These are phyloP conservation scores for Psittacula derbiana DNA, from an alignment of 2,797 vertebrate species.

Conservation along the genomic window DNA sequence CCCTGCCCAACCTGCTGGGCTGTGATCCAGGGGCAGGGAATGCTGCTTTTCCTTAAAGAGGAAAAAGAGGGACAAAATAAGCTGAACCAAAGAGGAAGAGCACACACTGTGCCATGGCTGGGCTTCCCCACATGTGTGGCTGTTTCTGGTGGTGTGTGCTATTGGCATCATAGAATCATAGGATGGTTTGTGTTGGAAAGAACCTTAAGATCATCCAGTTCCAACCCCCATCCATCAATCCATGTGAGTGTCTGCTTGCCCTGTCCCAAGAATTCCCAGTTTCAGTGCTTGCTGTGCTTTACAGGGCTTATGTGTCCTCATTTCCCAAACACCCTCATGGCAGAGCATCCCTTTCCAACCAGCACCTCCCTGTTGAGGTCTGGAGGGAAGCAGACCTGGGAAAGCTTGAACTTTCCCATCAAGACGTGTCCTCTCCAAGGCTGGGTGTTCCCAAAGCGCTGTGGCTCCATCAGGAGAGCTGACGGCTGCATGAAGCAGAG, in stretches of 20 bases:
- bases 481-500: neutral
- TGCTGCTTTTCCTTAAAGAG: rapidly evolving
- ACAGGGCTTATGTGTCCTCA: rapidly evolving
- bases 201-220: neutral
- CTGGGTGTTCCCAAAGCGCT: rapidly evolving
- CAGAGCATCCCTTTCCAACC: neutral
- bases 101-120: rapidly evolving
- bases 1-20: neutral
- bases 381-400: neutral
- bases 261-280: neutral
- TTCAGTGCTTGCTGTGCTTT: neutral
- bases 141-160: neutral
- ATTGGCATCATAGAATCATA: neutral
- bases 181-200: neutral
- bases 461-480: neutral
- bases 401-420: neutral
- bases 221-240: neutral
- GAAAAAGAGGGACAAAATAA: rapidly evolving
- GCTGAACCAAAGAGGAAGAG: neutral
- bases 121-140: rapidly evolving
- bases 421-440: rapidly evolving
- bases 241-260: neutral
- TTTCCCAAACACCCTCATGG: rapidly evolving
- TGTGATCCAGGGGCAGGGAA: neutral
- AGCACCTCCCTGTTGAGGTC: neutral